phyloP scores from a whole-genome alignment of 2,888 invertebrate species.

The Pseudoips prasinana region DNA sequence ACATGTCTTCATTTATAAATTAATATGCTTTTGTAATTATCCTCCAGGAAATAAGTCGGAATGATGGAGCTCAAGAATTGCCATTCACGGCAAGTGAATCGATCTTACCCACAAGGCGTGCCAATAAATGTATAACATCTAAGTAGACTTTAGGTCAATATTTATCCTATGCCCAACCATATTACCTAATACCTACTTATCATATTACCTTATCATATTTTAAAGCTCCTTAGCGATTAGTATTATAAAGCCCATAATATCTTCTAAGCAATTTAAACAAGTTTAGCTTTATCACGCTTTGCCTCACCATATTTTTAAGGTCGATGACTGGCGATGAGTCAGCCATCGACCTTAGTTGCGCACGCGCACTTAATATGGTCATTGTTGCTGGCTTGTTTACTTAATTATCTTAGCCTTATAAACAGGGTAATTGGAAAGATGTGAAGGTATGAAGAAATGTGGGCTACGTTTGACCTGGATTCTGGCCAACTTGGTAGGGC shows the following conservation, averaged over 20 bases:
- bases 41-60: too few species aligned
- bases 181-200: too few species aligned
- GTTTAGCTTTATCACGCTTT: slow-evolving; percentile 23
- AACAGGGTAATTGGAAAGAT: slow-evolving; percentile 16
- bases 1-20: too few species aligned
- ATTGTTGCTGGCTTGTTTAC: slow-evolving; percentile 33
- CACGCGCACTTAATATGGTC: slow-evolving; percentile 46
- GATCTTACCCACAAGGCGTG: too few species aligned
- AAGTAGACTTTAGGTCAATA: too few species aligned
- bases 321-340: slow-evolving; percentile 58
- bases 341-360: slow-evolving; percentile 30
- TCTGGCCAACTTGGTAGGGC: background rate
- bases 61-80: too few species aligned
- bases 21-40: too few species aligned
- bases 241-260: slow-evolving; percentile 2
- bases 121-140: too few species aligned
- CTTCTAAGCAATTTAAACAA: slow-evolving; percentile 23
- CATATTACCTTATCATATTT: too few species aligned
- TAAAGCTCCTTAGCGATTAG: slow-evolving; percentile 3
- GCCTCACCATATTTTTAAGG: slow-evolving; percentile 45
- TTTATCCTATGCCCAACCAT: too few species aligned
- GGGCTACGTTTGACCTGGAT: slow-evolving; percentile 5
- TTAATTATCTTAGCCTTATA: slow-evolving; percentile 23
- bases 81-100: too few species aligned
- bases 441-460: slow-evolving; percentile 3